These are phyloP conservation scores for Latrodectus geometricus DNA, from an alignment of 1,140 invertebrate genomes.

Conservation along the genomic window DNA sequence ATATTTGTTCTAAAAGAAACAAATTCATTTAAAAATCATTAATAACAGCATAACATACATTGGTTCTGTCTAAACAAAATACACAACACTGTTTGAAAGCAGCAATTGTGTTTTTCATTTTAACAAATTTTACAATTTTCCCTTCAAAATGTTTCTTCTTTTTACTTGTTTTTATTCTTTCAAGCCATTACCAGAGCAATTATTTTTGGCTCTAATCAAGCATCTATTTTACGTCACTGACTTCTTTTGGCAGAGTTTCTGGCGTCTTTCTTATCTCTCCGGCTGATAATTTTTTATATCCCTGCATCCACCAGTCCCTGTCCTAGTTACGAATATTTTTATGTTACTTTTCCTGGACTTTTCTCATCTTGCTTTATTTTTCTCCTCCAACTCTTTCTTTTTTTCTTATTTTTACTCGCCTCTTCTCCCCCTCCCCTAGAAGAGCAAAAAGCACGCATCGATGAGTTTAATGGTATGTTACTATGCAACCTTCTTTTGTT, in stretches of 20 bases:
- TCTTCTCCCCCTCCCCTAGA: not conserved
- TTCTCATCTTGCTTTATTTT: constrained; percentile 16
- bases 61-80: no score
- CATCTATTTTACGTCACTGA: constrained; percentile 51
- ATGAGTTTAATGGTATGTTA: constrained; percentile 58
- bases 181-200: constrained; percentile 28
- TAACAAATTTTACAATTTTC: no score
- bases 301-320: not conserved
- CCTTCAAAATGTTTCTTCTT: not conserved
- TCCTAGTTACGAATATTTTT: constrained; percentile 50
- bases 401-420: constrained; percentile 9
- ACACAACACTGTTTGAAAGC: no score
- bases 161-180: not conserved
- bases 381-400: not conserved
- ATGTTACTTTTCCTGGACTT: constrained; percentile 28
- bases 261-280: constrained; percentile 46
- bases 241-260: constrained; percentile 47
- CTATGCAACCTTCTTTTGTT: constrained; percentile 39
- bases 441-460: constrained; percentile 22
- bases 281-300: not conserved
- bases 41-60: no score
- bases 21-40: no score
- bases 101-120: no score
- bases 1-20: no score
- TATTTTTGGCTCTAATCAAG: constrained; percentile 54